phyloP scores from a whole-genome alignment of 2,797 vertebrate species.

The Cyclopterus lumpus region DNA sequence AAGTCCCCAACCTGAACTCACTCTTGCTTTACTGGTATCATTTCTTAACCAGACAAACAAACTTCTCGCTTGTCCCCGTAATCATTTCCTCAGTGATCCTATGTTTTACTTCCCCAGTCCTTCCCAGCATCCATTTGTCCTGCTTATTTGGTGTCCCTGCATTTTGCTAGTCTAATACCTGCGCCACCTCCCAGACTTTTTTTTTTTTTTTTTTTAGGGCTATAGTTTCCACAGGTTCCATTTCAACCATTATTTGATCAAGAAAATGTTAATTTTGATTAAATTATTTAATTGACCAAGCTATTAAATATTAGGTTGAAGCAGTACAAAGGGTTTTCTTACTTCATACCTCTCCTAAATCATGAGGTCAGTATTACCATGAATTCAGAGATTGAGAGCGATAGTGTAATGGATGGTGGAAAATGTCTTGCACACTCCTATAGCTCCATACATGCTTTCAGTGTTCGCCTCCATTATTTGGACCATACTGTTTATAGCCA shows the following conservation, averaged over 20 bases:
- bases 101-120: constrained; percentile 56
- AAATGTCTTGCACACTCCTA: constrained; percentile 34
- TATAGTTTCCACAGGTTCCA: not conserved
- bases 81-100: constrained; percentile 62
- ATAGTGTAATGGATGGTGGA: constrained; percentile 9
- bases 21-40: constrained; percentile 55
- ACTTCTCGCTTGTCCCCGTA: constrained; percentile 46
- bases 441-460: constrained; percentile 58
- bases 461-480: constrained; percentile 56
- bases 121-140: constrained; percentile 73
- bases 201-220: no score
- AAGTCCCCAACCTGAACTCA: constrained; percentile 39
- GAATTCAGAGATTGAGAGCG: not conserved
- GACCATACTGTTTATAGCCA: constrained; percentile 52
- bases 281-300: constrained; percentile 4
- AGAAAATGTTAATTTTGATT: constrained; percentile 6
- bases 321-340: not conserved
- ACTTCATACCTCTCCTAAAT: constrained; percentile 2
- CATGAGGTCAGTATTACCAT: not conserved
- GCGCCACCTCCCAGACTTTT: constrained; percentile 44
- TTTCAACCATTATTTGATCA: not conserved
- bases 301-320: constrained; percentile 12
- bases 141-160: constrained; percentile 72
- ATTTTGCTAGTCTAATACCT: constrained; percentile 55
- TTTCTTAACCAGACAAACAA: constrained; percentile 72